Conservation (phyloP, 2,113 vertebrate genomes). For the Euleptes europaea region DNA sequence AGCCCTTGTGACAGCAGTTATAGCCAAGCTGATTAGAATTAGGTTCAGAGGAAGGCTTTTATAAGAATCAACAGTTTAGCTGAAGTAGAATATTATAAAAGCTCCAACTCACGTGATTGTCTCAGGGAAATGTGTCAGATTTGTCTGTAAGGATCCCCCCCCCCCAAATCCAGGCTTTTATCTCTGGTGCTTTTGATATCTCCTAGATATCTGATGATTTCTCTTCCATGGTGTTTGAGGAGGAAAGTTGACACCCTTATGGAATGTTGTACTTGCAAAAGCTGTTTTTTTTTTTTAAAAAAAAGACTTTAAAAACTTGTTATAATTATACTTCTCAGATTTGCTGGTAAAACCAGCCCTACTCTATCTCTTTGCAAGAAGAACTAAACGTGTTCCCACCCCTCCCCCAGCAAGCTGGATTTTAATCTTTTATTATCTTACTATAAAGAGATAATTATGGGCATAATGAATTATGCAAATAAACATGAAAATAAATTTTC, state of each 20-base stretch:
- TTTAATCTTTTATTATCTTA: background rate
- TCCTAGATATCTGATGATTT: background rate
- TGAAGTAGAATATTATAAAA: background rate
- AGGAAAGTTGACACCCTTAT: background rate
- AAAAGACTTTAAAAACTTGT: background rate
- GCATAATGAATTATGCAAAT: background rate
- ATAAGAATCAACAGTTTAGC: background rate
- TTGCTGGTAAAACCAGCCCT: background rate
- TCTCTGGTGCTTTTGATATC: background rate
- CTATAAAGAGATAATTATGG: background rate
- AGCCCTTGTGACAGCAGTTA: background rate
- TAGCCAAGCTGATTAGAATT: background rate
- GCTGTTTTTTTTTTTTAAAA: no score
- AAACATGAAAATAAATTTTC: slow-evolving; percentile 5
- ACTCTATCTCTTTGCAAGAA: background rate
- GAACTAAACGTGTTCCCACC: background rate
- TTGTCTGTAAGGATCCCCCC: background rate
- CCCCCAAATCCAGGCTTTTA: background rate
- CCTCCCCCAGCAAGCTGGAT: background rate
- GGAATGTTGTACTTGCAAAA: background rate
- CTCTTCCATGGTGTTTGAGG: background rate
- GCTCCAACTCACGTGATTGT: background rate
- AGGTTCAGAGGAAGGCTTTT: background rate
- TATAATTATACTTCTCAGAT: background rate
- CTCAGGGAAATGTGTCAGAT: background rate